Base-by-base conservation (phyloP, 2,888 invertebrate species). In the Allygus modestus region DNA sequence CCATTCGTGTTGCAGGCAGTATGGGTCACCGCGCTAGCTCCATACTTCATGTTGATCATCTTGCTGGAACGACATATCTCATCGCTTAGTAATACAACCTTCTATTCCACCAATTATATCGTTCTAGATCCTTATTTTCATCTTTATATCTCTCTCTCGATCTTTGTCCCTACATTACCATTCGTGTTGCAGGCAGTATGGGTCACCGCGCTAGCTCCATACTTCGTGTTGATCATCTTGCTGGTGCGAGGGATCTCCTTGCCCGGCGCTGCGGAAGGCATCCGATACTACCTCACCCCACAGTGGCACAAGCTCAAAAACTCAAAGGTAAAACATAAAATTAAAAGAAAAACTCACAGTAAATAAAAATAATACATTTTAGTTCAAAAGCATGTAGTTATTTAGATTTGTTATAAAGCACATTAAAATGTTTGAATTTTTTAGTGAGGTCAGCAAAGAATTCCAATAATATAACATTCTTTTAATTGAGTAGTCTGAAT, bases 131-230 rank as follows among this genome's bases (percentile, higher is more conserved):
- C n/a, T n/a, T n/a, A n/a, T n/a, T n/a, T n/a, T n/a, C n/a, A n/a
- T n/a, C n/a, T n/a, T n/a, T n/a, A n/a, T n/a, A n/a, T n/a, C n/a
- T n/a, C n/a, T n/a, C n/a, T n/a, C n/a, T n/a, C n/a, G n/a, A n/a
- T n/a, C n/a, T n/a, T n/a, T n/a, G n/a, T n/a, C n/a, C n/a, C n/a
- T n/a, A n/a, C n/a, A n/a, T n/a, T n/a, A n/a, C n/a, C n/a, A n/a
- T 37, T 46, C 7, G 9, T 84, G 11, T 51, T 79, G 17, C 90
- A 97, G 96, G 97, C 97, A 85, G 98, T 98, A 82, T 98, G 98
- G 98, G 94, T 98, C 85, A 98, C 98, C 28, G 98, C 98, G 1
- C 91, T 98, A 85, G 96, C 97, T 51, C 98, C 98, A 0, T 98
- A 98, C 90, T 94, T 96, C 33, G 97, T 98, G 43, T 92, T 98